Percentiles rank a stretch among this genome's conserved stretches.
phyloP scores from a whole-genome alignment of 2,797 vertebrate species.

The Amblyraja radiata region DNA sequence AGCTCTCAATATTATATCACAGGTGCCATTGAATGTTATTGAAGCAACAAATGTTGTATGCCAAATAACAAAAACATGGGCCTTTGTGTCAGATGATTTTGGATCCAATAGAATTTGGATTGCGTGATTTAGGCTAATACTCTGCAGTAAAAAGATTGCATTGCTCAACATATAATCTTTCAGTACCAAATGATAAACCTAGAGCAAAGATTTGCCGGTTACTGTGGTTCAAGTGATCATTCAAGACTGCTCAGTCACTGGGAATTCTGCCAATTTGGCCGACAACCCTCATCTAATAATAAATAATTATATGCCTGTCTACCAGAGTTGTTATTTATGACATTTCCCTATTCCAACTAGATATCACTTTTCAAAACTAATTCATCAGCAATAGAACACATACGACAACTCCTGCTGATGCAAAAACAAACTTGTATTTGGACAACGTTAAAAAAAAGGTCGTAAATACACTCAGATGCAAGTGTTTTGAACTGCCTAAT shows the following conservation, averaged over 20 bases:
- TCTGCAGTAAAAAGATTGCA: not conserved
- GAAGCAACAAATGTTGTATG: not conserved
- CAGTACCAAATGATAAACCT: not conserved
- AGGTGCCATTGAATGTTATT: not conserved
- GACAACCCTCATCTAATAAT: not conserved
- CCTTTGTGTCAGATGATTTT: not conserved
- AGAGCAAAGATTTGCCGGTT: not conserved
- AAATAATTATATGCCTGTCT: not conserved
- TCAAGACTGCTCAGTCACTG: not conserved
- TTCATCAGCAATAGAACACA: not conserved
- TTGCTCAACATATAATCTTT: not conserved
- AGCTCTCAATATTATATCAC: not conserved
- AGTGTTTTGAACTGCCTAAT: not conserved
- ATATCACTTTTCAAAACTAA: not conserved
- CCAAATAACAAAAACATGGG: not conserved
- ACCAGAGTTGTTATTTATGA: not conserved
- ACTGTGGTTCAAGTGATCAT: not conserved
- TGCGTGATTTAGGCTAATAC: too few species aligned
- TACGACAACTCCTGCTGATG: not conserved
- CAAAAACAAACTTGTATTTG: not conserved
- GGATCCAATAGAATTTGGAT: not conserved
- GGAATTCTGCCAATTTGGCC: not conserved
- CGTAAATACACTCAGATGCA: not conserved
- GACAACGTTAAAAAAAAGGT: not conserved
- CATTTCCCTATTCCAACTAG: not conserved